Evolutionary conservation across 1,140 invertebrate species (phyloP).

Genomic region (Rhizoglyphus robini): DNA sequence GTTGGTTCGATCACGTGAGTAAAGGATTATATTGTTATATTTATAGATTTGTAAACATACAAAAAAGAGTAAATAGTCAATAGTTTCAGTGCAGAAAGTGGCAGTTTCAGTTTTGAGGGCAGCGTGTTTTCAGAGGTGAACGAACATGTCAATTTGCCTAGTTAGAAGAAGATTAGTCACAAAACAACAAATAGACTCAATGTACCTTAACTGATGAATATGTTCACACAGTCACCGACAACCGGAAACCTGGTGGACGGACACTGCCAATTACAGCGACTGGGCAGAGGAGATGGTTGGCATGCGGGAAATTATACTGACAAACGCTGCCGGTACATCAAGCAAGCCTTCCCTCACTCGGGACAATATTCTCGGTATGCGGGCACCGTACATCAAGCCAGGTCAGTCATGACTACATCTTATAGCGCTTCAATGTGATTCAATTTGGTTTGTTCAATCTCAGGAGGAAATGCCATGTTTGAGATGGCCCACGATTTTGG

Average conservation of each 20-base stretch:
- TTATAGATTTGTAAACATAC: no score
- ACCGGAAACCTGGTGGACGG: conserved; percentile 25
- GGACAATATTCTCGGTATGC: conserved; percentile 27
- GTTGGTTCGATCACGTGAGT: conserved; percentile 40
- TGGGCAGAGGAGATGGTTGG: conserved; percentile 24
- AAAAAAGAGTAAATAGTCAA: background rate
- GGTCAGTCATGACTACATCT: conserved; percentile 16
- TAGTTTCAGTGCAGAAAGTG: no score
- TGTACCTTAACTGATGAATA: background rate
- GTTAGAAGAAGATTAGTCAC: no score
- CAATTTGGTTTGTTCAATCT: conserved; percentile 1
- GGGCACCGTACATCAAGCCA: conserved; percentile 33
- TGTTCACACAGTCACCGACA: conserved; percentile 17
- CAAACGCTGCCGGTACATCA: conserved; percentile 17
- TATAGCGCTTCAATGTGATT: background rate
- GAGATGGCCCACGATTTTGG: conserved; percentile 51
- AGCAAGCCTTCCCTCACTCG: conserved; percentile 11
- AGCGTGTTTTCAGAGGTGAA: no score
- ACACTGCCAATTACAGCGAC: conserved; percentile 22
- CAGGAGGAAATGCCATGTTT: conserved; percentile 28
- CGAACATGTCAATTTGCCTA: no score
- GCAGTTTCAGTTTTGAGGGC: no score
- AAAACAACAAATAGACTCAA: no score
- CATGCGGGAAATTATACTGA: conserved; percentile 21
- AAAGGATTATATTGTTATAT: background rate